Conservation (phyloP, 2,888 invertebrate genomes). For the Lissonota sp. region DNA sequence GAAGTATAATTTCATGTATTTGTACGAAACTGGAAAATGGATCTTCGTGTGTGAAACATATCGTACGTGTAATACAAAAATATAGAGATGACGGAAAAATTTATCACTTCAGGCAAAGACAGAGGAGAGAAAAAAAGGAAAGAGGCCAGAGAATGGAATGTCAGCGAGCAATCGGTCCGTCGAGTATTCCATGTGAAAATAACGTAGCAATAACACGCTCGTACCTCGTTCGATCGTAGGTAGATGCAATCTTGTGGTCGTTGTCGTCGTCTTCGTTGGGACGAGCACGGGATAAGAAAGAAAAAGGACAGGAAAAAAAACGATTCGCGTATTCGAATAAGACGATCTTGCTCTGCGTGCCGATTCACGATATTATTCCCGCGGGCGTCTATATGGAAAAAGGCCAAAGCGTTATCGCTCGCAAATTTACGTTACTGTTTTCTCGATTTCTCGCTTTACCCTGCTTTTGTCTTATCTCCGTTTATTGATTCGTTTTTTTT, state of each 20-base stretch:
- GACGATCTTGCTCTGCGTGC: slow-evolving; percentile 27
- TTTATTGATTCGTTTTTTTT: slow-evolving; percentile 36
- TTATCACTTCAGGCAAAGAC: slow-evolving; percentile 30
- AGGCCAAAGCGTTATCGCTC: slow-evolving; percentile 57
- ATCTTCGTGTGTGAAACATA: slow-evolving; percentile 4
- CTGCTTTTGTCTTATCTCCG: slow-evolving; percentile 34
- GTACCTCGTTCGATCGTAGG: slow-evolving; percentile 42
- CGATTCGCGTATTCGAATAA: slow-evolving; percentile 52
- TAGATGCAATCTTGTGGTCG: slow-evolving; percentile 56
- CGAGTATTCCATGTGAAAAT: slow-evolving; percentile 58
- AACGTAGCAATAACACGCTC: slow-evolving; percentile 56
- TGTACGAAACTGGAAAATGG: slow-evolving; percentile 4
- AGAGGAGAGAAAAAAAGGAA: slow-evolving; percentile 25
- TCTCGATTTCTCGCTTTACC: slow-evolving; percentile 20
- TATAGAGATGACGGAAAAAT: slow-evolving; percentile 30
- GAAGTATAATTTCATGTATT: background rate
- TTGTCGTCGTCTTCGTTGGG: slow-evolving; percentile 29
- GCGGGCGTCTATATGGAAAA: slow-evolving; percentile 43
- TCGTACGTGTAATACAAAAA: slow-evolving; percentile 20
- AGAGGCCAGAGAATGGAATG: slow-evolving; percentile 36
- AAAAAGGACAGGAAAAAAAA: slow-evolving; percentile 9
- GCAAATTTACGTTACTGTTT: slow-evolving; percentile 48
- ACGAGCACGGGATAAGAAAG: slow-evolving; percentile 38
- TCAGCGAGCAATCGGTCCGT: slow-evolving; percentile 60
- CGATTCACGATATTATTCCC: slow-evolving; percentile 28